phyloP scores from a whole-genome alignment of 2,888 invertebrate species.

The Agonopterix alstromeriana region DNA sequence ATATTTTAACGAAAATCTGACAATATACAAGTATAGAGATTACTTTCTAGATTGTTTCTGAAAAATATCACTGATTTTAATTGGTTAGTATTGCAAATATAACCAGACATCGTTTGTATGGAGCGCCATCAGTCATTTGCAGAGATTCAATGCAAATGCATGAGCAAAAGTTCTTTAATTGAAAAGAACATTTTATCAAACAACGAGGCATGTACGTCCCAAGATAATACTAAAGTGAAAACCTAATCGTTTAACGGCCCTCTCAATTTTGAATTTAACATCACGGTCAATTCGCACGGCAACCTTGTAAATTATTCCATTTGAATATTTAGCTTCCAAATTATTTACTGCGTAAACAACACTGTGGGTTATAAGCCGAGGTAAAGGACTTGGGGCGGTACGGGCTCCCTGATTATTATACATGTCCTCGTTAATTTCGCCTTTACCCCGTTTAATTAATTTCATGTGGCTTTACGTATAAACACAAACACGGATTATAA shows the following conservation, averaged over 20 bases:
- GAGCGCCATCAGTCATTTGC: too few species aligned
- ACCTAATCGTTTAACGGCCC: not conserved
- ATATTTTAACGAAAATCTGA: too few species aligned
- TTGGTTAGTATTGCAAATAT: too few species aligned
- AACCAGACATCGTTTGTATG: too few species aligned
- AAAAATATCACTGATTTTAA: too few species aligned
- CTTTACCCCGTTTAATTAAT: conserved; percentile 31
- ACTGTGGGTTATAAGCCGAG: conserved; percentile 1
- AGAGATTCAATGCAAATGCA: too few species aligned
- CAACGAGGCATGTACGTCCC: not conserved
- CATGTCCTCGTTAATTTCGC: conserved; percentile 26
- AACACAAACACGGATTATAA: conserved; percentile 36
- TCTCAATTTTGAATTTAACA: not conserved
- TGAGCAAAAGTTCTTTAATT: too few species aligned
- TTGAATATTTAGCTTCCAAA: conserved; percentile 7
- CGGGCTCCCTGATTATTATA: conserved; percentile 12
- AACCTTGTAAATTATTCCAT: not conserved
- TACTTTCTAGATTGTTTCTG: too few species aligned
- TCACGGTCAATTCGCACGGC: not conserved
- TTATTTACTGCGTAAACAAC: conserved; percentile 6
- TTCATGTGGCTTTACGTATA: conserved; percentile 30
- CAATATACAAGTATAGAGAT: too few species aligned
- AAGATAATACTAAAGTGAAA: not conserved
- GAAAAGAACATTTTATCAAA: too few species aligned
- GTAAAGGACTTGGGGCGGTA: conserved; percentile 2